Conservation (phyloP, 1,140 invertebrate genomes). For the Drosophila lacteicornis region DNA sequence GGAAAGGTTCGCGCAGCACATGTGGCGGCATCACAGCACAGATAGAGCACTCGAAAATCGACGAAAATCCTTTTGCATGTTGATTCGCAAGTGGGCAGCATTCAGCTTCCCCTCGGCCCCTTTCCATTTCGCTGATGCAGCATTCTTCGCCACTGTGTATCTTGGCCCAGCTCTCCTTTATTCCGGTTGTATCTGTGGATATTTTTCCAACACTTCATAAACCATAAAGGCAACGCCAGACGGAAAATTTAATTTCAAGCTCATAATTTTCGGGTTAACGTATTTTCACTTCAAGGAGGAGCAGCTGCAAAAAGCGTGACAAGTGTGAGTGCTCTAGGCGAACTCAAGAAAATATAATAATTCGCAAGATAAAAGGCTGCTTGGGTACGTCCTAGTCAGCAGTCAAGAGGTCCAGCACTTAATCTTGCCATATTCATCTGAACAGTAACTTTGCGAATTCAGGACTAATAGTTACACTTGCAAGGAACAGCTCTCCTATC, state of each 20-base stretch:
- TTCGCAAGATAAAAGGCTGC: neutral
- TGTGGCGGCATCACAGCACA: conserved; percentile 61
- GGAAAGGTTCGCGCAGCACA: conserved; percentile 46
- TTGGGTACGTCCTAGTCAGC: neutral
- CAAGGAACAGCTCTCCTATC: too few species aligned
- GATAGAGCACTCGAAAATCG: conserved; percentile 72
- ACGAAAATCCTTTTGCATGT: conserved; percentile 82
- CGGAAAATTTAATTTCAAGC: conserved; percentile 75
- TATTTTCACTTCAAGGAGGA: neutral
- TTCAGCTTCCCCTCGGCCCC: conserved; percentile 21
- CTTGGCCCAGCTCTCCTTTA: conserved; percentile 37
- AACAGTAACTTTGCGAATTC: neutral
- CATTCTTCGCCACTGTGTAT: conserved; percentile 29
- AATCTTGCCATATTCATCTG: too few species aligned
- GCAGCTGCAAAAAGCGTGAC: conserved; percentile 45
- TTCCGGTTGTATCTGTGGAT: conserved; percentile 62
- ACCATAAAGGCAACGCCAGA: conserved; percentile 71
- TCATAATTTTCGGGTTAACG: conserved; percentile 67
- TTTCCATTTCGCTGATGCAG: conserved; percentile 63
- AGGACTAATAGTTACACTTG: neutral
- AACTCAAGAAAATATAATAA: neutral
- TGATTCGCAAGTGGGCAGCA: conserved; percentile 67
- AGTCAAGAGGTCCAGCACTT: neutral
- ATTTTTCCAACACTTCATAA: conserved; percentile 80
- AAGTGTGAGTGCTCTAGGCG: neutral